These are phyloP conservation scores for Megalonaias nervosa DNA, from an alignment of 1,140 invertebrate genomes.

Conservation along the genomic window DNA sequence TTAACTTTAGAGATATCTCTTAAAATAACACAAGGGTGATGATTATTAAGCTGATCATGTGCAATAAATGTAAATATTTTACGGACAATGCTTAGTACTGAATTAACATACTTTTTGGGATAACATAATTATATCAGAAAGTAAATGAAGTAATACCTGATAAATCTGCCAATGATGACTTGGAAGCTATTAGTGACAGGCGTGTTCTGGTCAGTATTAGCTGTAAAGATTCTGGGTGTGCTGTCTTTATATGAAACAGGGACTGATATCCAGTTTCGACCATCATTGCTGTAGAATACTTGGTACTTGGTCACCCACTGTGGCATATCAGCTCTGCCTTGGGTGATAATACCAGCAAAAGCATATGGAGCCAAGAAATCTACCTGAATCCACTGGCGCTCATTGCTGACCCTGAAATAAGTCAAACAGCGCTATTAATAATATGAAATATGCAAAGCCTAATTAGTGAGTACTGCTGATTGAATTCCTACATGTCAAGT, in stretches of 20 bases:
- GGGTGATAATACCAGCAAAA: conserved; percentile 83
- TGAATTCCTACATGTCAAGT: no score
- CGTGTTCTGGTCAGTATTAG: conserved; percentile 54
- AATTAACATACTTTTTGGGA: no score
- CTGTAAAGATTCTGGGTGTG: conserved; percentile 44
- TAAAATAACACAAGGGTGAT: no score
- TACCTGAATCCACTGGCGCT: conserved; percentile 42
- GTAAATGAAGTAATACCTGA: conserved; percentile 34
- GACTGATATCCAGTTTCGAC: conserved; percentile 45
- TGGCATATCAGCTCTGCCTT: conserved; percentile 63
- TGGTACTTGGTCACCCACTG: conserved; percentile 83
- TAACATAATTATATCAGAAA: no score
- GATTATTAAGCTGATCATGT: no score
- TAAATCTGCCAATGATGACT: conserved; percentile 46
- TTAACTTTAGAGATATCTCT: no score
- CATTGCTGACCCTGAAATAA: conserved; percentile 40
- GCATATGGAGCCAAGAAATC: conserved; percentile 82
- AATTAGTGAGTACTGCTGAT: no score
- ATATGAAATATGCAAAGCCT: no score
- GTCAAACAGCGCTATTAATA: no score
- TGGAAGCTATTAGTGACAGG: conserved; percentile 52
- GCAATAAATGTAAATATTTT: no score
- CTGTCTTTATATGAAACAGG: conserved; percentile 31
- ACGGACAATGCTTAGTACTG: no score
- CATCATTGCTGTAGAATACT: conserved; percentile 70